A percentile compares a stretch with the other conserved stretches of the same genome.
These are phyloP conservation scores for Isaurus tuberculatus DNA, from an alignment of 92 coral and sea anemone genomes.

Conservation along the genomic window DNA sequence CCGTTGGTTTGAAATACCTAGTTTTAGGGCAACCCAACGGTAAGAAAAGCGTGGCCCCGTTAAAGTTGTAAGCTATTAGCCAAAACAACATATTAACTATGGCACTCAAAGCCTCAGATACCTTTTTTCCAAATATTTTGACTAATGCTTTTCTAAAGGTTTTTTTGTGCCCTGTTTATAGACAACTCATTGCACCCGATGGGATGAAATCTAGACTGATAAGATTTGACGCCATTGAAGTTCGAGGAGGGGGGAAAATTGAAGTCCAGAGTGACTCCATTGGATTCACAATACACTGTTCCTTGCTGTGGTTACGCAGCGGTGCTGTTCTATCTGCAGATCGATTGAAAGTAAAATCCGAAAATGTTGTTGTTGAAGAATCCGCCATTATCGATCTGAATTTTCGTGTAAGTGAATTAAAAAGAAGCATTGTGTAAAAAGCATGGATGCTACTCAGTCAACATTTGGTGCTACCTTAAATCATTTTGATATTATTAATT, in stretches of 20 bases:
- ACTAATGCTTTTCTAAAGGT: not conserved
- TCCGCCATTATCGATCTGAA: constrained; percentile 68
- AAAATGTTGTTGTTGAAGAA: constrained; percentile 56
- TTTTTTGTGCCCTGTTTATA: not conserved
- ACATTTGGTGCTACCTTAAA: not conserved
- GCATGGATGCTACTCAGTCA: not conserved
- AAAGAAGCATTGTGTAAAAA: not conserved
- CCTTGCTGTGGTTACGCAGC: constrained; percentile 63
- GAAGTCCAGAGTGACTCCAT: constrained; percentile 71
- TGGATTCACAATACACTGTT: constrained; percentile 61
- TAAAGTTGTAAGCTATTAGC: too few relatives aligned
- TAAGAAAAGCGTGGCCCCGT: too few relatives aligned
- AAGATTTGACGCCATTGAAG: constrained; percentile 54
- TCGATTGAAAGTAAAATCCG: constrained; percentile 54
- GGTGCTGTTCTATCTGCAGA: constrained; percentile 61
- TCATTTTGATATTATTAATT: too few relatives aligned
- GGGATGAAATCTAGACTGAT: constrained; percentile 67
- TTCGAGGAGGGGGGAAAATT: constrained; percentile 74
- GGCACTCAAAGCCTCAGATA: too few relatives aligned
- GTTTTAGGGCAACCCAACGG: too few relatives aligned
- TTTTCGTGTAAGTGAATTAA: constrained; percentile 48
- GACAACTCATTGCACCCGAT: constrained; percentile 67
- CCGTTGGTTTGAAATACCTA: too few relatives aligned
- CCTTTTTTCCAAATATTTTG: too few relatives aligned
- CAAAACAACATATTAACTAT: too few relatives aligned